Conservation (phyloP, 1,140 invertebrate species). For the Mizuhopecten yessoensis region DNA sequence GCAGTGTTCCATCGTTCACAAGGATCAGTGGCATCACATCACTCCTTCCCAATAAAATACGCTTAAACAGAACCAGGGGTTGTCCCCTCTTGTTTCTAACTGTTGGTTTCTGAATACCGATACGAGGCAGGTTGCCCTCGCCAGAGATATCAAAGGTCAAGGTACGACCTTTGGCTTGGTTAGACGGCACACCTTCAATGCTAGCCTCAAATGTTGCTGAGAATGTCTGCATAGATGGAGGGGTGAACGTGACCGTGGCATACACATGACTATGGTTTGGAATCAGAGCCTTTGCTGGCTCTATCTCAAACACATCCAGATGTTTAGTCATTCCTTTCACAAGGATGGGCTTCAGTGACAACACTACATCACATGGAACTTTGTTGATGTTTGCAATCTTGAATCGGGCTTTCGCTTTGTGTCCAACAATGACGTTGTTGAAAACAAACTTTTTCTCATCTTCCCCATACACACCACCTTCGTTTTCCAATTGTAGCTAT, state of each 20-base stretch:
- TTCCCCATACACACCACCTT: conserved; percentile 82
- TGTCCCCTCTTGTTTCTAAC: conserved; percentile 83
- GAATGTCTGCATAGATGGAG: conserved; percentile 82
- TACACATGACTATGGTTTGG: conserved; percentile 81
- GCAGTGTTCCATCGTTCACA: conserved; percentile 82
- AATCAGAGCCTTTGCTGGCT: conserved; percentile 80
- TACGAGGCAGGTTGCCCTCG: conserved; percentile 83
- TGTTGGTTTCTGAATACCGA: conserved; percentile 80
- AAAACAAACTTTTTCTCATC: conserved; percentile 83
- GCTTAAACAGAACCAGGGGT: conserved; percentile 81
- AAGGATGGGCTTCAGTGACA: conserved; percentile 76
- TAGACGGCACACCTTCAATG: conserved; percentile 79
- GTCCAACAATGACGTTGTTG: conserved; percentile 83
- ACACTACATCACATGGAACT: conserved; percentile 82
- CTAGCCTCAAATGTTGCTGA: conserved; percentile 82
- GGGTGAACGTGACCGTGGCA: conserved; percentile 82
- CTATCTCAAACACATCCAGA: conserved; percentile 82
- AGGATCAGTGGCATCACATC: conserved; percentile 80
- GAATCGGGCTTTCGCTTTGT: conserved; percentile 82
- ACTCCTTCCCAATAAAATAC: conserved; percentile 76
- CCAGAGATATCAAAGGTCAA: conserved; percentile 82
- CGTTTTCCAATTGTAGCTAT: conserved; percentile 48
- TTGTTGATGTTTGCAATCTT: conserved; percentile 83
- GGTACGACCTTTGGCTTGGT: conserved; percentile 76
- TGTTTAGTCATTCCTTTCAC: conserved; percentile 68